These are phyloP conservation scores for Acanthiza pusilla DNA, from an alignment of 2,797 vertebrate genomes.

Conservation along the genomic window DNA sequence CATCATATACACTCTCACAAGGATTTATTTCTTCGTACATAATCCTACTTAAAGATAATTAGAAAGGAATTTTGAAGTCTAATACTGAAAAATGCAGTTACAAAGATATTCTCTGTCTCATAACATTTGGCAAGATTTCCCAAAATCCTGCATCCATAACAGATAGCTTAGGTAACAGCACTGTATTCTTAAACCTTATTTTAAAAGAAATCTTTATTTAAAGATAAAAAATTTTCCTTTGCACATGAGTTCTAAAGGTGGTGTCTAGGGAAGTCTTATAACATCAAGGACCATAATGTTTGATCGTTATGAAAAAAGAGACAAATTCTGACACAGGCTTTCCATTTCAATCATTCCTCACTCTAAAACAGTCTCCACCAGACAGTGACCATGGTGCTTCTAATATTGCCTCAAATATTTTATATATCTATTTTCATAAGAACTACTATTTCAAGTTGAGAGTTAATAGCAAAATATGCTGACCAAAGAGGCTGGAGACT, in stretches of 20 bases:
- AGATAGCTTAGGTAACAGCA: neutral
- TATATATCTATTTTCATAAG: neutral
- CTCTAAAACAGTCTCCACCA: neutral
- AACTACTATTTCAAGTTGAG: neutral
- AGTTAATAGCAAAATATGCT: neutral
- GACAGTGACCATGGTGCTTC: neutral
- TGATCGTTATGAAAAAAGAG: neutral
- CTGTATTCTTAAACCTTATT: neutral
- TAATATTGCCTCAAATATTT: neutral
- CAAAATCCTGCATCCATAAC: neutral
- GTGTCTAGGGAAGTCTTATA: neutral
- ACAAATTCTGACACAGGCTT: neutral
- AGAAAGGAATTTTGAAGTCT: neutral
- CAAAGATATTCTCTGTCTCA: neutral
- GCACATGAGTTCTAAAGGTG: neutral
- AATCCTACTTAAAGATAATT: neutral
- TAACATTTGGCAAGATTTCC: neutral
- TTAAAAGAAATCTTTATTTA: neutral
- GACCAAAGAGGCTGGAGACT: neutral
- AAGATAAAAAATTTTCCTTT: neutral
- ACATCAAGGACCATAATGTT: neutral
- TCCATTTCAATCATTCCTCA: neutral
- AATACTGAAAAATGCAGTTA: neutral
- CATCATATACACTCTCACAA: neutral
- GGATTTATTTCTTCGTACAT: neutral